A percentile compares a stretch with the other conserved stretches of the same genome.
Evolutionary conservation across 2,888 invertebrate species (phyloP).

Genomic region (Agrotis exclamationis): DNA sequence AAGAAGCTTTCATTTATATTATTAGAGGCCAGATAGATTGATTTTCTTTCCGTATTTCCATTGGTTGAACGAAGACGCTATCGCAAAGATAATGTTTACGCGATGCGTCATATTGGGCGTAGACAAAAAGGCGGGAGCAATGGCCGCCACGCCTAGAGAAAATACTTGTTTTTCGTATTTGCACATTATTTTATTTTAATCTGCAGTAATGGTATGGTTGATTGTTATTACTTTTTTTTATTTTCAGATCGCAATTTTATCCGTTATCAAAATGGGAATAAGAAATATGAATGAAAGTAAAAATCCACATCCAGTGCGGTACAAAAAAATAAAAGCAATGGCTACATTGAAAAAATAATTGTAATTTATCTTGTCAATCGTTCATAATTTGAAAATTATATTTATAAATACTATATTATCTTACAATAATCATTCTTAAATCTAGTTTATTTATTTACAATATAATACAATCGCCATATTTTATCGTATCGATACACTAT

Average conservation of each 20-base stretch:
- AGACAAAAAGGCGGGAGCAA: constrained; percentile 37
- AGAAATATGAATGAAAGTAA: background rate
- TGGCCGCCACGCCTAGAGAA: constrained; percentile 40
- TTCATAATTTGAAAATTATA: constrained; percentile 42
- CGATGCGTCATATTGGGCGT: constrained; percentile 49
- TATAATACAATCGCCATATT: constrained; percentile 55
- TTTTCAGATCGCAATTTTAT: background rate
- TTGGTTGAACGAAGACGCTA: constrained; percentile 23
- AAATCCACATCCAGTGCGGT: constrained; percentile 18
- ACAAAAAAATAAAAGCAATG: constrained; percentile 29
- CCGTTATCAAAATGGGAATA: background rate
- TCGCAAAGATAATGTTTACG: constrained; percentile 13
- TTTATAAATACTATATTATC: constrained; percentile 58
- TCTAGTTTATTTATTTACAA: constrained; percentile 60
- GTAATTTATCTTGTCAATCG: constrained; percentile 50
- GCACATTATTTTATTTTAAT: background rate
- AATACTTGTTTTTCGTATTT: background rate
- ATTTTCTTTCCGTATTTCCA: background rate
- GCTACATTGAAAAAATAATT: constrained; percentile 34
- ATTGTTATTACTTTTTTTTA: background rate
- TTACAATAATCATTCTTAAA: constrained; percentile 55
- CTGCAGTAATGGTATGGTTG: background rate
- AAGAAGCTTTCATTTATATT: background rate
- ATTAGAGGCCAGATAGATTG: background rate
- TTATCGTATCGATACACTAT: constrained; percentile 51